Evolutionary conservation across 2,888 invertebrate genomes (phyloP).

Genomic region (Microdon myrmicae): DNA sequence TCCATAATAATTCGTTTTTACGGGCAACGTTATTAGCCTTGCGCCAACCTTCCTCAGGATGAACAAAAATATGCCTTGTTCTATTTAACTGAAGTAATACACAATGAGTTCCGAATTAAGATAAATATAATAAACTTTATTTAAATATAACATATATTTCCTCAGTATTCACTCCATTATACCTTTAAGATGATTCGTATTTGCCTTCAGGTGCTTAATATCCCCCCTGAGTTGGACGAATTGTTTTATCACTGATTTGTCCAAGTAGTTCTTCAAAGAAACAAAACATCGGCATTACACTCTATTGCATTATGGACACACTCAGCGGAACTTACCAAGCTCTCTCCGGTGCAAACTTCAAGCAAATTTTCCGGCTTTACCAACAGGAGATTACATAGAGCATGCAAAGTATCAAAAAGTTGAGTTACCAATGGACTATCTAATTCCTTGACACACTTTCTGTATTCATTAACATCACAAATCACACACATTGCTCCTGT

Average conservation of each 20-base stretch:
- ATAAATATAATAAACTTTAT: neutral
- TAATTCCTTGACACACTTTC: constrained; percentile 81
- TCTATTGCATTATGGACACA: neutral
- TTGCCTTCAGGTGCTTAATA: constrained; percentile 85
- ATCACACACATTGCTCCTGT: constrained; percentile 97
- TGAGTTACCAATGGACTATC: constrained; percentile 82
- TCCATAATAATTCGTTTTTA: too few relatives aligned
- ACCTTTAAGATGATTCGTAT: constrained; percentile 72
- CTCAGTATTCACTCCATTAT: constrained; percentile 65
- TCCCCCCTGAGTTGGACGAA: constrained; percentile 96
- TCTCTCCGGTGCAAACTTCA: constrained; percentile 94
- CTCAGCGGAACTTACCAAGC: constrained; percentile 75
- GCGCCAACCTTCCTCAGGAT: too few relatives aligned
- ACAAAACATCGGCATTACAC: constrained; percentile 40
- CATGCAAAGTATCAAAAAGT: constrained; percentile 95
- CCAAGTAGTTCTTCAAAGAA: constrained; percentile 83
- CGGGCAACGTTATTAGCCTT: too few relatives aligned
- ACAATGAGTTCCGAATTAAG: too few relatives aligned
- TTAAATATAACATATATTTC: neutral
- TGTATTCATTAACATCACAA: constrained; percentile 97
- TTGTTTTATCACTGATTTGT: constrained; percentile 87
- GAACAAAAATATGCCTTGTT: too few relatives aligned
- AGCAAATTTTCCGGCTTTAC: constrained; percentile 96
- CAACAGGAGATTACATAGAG: constrained; percentile 92
- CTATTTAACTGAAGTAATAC: too few relatives aligned